Conservation (phyloP, 2,113 vertebrate species). For the Diglossa brunneiventris region DNA sequence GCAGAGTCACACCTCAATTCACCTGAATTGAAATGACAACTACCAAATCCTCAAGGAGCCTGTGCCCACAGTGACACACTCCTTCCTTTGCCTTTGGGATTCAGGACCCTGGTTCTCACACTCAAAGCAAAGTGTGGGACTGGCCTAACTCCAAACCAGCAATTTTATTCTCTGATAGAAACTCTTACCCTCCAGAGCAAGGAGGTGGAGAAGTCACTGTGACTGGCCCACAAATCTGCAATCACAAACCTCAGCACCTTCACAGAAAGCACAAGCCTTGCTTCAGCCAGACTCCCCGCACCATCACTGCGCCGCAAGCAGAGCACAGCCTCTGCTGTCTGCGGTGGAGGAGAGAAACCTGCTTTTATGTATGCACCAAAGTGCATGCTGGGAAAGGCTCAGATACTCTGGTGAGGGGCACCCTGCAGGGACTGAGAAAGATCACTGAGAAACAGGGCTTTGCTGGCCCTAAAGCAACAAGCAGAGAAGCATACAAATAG, state of each 20-base stretch:
- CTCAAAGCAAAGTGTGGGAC: not conserved
- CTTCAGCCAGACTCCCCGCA: not conserved
- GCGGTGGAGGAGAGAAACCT: not conserved
- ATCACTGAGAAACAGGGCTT: not conserved
- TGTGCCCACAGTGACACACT: not conserved
- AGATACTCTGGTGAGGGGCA: constrained; percentile 30
- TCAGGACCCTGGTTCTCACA: not conserved
- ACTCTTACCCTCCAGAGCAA: not conserved
- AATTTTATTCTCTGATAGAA: not conserved
- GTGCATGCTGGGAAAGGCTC: constrained; percentile 31
- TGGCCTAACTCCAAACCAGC: not conserved
- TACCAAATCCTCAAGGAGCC: not conserved
- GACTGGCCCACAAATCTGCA: not conserved
- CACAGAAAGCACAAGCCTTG: not conserved
- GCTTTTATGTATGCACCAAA: not conserved
- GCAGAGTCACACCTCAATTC: not conserved
- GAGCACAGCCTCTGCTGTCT: not conserved
- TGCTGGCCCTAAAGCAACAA: constrained; percentile 19
- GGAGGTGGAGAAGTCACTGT: not conserved
- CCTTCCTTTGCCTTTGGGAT: not conserved
- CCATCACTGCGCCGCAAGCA: not conserved
- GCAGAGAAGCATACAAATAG: constrained; percentile 14
- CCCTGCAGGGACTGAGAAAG: constrained; percentile 27
- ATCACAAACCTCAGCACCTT: constrained; percentile 3
- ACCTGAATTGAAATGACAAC: not conserved